Evolutionary conservation across 92 coral and sea anemone genomes (phyloP).

Genomic region (Phenganax marumi): DNA sequence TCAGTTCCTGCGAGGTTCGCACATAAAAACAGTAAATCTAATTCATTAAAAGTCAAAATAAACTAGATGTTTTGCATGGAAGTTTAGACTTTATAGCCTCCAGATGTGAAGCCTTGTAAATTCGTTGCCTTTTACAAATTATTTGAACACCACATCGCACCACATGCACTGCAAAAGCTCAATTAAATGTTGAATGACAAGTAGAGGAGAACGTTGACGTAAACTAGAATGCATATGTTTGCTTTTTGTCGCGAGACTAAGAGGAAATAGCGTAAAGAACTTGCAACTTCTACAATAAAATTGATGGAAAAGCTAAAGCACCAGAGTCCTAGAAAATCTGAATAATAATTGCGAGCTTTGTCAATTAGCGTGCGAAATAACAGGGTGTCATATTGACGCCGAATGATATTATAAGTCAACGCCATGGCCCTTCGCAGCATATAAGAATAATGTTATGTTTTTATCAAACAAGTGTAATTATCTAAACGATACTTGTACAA

Average conservation of each 20-base stretch:
- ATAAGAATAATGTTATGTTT: conserved; percentile 2
- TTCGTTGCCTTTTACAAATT: not conserved
- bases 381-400: conserved; percentile 5
- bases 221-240: not conserved
- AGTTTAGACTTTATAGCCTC: conserved; percentile 12
- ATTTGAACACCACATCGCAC: not conserved
- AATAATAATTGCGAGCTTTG: not conserved
- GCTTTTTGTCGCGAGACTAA: not conserved
- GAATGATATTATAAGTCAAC: not conserved
- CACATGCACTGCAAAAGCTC: conserved; percentile 27
- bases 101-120: not conserved
- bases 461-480: conserved; percentile 36
- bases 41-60: not conserved
- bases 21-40: not conserved
- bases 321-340: not conserved
- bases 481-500: not conserved
- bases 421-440: not conserved
- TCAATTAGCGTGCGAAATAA: conserved; percentile 9
- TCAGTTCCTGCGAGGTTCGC: not conserved
- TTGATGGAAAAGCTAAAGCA: not conserved
- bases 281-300: not conserved
- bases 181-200: conserved; percentile 5
- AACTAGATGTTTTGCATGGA: not conserved
- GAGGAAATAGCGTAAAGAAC: not conserved
- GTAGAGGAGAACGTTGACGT: not conserved